Evolutionary conservation across 2,888 invertebrate genomes (phyloP), one percentile per base, ranked within the genome.

Genomic region (Agapetus fuscipes): DNA sequence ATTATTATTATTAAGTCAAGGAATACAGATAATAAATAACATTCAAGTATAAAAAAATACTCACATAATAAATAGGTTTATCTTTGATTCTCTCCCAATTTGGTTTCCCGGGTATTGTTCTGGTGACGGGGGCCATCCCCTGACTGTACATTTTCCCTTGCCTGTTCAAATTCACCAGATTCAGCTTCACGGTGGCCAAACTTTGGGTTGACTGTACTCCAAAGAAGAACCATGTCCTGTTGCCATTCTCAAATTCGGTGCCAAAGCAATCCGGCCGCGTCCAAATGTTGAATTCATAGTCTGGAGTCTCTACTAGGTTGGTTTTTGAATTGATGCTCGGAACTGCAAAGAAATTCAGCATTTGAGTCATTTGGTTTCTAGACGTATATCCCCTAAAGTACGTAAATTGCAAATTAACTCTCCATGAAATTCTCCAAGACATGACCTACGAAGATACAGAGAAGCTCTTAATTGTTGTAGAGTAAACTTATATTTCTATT

Each of bases 151-250:
- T 80, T 64, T 89, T 90, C 37, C 83, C 81, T 66, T 93, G 91
- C 50, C 84, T 80, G 63, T 93, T 93, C 49, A 93, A 64, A 62
- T 91, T 90, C 56, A 88, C 79, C 39, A 93, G 70, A 60, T 89
- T 90, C 48, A 93, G 68, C 60, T 83, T 83, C 50, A 89, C 76
- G 52, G 73, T 57, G 33, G 71, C 56, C 48, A 67, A 70, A 17
- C 76, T 64, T 49, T 66, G 62, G 38, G 57, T 55, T 2, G 72
- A 76, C 54, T 75, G 73, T 34, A 93, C 64, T 6, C 87, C 89
- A 62, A 93, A 93, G 61, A 88, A 83, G 64, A 93, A 93, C 93
- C 93, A 93, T 2, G 91, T 89, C 48, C 90, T 72, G 59, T 90
- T 90, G 34, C 80, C 83, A 71, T 90, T 91, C 60, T 90, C 86